phyloP scores from a whole-genome alignment of 2,888 invertebrate species.

The Dryococelus australis region DNA sequence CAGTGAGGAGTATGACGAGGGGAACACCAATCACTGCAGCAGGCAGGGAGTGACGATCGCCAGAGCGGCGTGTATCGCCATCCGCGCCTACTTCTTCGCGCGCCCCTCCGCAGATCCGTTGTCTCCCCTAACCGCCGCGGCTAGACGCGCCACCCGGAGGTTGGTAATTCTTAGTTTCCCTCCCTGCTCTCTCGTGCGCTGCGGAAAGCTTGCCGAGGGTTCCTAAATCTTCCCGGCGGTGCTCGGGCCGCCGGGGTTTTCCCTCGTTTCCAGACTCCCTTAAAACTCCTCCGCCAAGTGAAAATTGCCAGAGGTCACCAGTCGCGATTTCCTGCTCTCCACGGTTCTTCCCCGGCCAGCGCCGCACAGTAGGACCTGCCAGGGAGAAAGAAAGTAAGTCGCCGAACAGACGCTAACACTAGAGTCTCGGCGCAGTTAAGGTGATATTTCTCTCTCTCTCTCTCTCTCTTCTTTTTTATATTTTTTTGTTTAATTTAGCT shows the following conservation, averaged over 20 bases:
- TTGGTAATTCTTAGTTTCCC: neutral
- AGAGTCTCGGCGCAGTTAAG: too few relatives aligned
- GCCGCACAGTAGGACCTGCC: neutral
- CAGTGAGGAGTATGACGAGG: too few relatives aligned
- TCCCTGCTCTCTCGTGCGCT: neutral
- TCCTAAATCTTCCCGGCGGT: neutral
- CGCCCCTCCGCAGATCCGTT: too few relatives aligned
- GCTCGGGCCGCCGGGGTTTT: neutral
- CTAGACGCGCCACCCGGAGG: neutral
- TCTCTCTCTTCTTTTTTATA: too few relatives aligned
- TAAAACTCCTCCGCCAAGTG: neutral
- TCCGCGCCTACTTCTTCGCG: too few relatives aligned
- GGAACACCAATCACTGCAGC: too few relatives aligned
- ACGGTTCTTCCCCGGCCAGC: neutral
- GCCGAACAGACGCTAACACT: too few relatives aligned
- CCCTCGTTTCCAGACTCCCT: neutral
- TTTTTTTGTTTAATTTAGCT: too few relatives aligned
- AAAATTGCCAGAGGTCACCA: neutral
- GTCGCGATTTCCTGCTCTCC: neutral
- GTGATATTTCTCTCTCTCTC: too few relatives aligned
- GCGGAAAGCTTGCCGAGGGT: neutral
- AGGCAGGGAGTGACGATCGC: too few relatives aligned
- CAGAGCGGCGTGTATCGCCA: too few relatives aligned
- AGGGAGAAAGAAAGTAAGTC: too few relatives aligned
- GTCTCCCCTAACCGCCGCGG: neutral